Conservation (phyloP, 2,113 vertebrate species). For the Lanius collurio region DNA sequence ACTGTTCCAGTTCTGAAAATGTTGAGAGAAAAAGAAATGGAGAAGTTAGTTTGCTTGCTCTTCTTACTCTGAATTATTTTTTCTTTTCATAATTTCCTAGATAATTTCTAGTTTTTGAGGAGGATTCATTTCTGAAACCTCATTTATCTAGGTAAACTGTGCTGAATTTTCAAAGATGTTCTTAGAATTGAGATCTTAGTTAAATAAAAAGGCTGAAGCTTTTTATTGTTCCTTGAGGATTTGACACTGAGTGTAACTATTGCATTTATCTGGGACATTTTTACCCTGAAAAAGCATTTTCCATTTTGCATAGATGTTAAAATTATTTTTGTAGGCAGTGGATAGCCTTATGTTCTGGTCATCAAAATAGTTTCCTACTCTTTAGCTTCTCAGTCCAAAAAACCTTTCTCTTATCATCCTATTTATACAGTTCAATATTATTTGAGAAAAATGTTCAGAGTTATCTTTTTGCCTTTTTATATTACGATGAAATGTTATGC, state of each 20-base stretch:
- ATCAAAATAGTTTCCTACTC: background rate
- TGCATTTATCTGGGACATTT: background rate
- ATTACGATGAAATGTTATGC: background rate
- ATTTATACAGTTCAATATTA: background rate
- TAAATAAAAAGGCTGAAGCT: background rate
- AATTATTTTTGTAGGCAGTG: conserved; percentile 6
- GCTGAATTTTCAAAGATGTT: background rate
- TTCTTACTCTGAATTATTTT: background rate
- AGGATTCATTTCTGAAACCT: background rate
- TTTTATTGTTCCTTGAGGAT: background rate
- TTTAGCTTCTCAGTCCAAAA: background rate
- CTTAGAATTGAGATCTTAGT: background rate
- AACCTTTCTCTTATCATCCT: background rate
- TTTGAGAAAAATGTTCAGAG: background rate
- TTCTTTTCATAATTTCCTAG: background rate
- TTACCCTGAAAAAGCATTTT: background rate
- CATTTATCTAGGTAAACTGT: background rate
- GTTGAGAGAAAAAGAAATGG: background rate
- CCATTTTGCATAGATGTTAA: background rate
- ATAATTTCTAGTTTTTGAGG: background rate
- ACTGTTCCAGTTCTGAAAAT: background rate
- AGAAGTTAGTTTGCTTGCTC: background rate
- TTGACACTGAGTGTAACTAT: background rate
- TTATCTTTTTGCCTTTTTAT: background rate
- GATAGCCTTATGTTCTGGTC: background rate